phyloP scores from a whole-genome alignment of 2,888 invertebrate species.

The Onthophagus sagittarius region DNA sequence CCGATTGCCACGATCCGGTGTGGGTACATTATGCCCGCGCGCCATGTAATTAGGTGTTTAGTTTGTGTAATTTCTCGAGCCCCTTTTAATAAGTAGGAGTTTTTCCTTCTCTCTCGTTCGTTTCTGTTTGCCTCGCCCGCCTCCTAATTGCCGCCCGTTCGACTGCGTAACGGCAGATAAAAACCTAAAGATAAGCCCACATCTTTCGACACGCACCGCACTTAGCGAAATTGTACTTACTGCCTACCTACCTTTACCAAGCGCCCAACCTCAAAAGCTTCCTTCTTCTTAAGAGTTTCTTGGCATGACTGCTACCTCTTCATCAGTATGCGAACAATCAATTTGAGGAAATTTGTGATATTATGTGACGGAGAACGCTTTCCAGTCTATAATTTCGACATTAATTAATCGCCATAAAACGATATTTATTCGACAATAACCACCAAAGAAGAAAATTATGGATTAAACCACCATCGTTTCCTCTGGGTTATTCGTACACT shows the following conservation, averaged over 20 bases:
- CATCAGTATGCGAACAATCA: not conserved
- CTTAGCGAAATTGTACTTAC: not conserved
- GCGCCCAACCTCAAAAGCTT: not conserved
- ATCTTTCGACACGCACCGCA: not conserved
- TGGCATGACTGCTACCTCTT: not conserved
- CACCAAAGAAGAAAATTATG: not conserved
- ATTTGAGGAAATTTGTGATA: not conserved
- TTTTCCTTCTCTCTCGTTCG: not conserved
- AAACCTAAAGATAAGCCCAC: not conserved
- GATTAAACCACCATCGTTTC: not conserved
- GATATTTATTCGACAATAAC: not conserved
- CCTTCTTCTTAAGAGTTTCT: not conserved
- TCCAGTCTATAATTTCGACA: not conserved
- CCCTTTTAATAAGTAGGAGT: constrained; percentile 9
- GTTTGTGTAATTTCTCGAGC: constrained; percentile 7
- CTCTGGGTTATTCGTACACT: not conserved
- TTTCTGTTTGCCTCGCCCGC: not conserved
- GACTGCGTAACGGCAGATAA: not conserved
- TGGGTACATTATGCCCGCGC: constrained; percentile 7
- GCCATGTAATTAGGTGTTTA: constrained; percentile 12
- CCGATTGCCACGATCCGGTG: constrained; percentile 1
- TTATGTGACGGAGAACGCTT: not conserved
- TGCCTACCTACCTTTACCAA: too few species aligned
- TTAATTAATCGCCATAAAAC: not conserved
- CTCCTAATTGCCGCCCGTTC: not conserved